These are phyloP conservation scores for Crossaster papposus DNA, from an alignment of 53 echinoderm and acorn worm genomes.

Conservation along the genomic window DNA sequence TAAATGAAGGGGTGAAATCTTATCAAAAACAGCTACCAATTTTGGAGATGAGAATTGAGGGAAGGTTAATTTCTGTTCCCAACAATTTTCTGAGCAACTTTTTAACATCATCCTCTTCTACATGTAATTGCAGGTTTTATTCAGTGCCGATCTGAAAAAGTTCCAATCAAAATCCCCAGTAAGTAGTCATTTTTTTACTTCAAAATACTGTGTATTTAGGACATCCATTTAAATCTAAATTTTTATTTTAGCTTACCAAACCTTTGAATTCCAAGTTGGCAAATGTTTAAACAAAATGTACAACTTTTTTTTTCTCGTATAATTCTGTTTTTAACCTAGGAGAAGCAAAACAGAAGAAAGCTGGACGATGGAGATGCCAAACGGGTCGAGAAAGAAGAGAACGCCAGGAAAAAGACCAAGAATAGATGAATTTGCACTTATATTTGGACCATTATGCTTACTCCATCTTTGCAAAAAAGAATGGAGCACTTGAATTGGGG, in stretches of 20 bases:
- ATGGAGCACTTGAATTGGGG: too few species aligned
- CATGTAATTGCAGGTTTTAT: slow-evolving; percentile 79
- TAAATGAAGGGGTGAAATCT: too few species aligned
- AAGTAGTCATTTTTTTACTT: not conserved
- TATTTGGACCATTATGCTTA: not conserved
- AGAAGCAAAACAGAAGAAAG: slow-evolving; percentile 11
- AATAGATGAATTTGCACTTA: not conserved
- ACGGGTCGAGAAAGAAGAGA: not conserved
- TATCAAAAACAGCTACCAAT: too few species aligned
- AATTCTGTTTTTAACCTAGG: slow-evolving; percentile 23
- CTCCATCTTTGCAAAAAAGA: too few species aligned
- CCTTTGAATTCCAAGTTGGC: not conserved
- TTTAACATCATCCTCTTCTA: not conserved
- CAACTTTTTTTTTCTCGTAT: not conserved
- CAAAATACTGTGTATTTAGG: too few species aligned
- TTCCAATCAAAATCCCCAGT: slow-evolving; percentile 61
- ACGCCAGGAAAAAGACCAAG: slow-evolving; percentile 8
- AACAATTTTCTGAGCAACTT: not conserved
- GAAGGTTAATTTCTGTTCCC: not conserved
- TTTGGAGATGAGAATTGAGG: too few species aligned
- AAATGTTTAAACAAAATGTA: not conserved
- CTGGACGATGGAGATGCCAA: slow-evolving; percentile 27
- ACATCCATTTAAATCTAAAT: not conserved
- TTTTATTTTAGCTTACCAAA: not conserved
- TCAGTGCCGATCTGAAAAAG: slow-evolving; percentile 93